phyloP scores from a whole-genome alignment of 2,797 vertebrate genomes.

The Enteromius trimaculatus region DNA sequence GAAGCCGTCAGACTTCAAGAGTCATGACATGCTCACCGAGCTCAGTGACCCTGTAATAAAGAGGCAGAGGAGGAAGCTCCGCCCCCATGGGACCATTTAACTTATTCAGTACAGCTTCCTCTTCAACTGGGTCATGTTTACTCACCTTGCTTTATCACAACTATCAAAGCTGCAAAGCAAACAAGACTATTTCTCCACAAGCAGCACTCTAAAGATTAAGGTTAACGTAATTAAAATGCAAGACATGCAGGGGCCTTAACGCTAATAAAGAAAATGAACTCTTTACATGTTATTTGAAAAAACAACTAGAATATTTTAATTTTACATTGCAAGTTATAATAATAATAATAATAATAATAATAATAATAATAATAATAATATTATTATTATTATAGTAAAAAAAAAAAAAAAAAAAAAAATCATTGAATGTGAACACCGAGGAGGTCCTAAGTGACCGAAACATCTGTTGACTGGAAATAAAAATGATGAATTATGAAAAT shows the following conservation, averaged over 20 bases:
- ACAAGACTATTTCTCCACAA: neutral
- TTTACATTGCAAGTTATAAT: neutral
- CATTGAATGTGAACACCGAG: too few species aligned
- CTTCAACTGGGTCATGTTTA: slow-evolving; percentile 10
- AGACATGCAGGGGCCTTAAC: neutral
- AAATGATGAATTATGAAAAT: neutral
- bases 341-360: neutral
- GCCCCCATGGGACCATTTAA: neutral
- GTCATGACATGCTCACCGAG: slow-evolving; percentile 29
- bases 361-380: too few species aligned
- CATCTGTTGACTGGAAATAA: too few species aligned
- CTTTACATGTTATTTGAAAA: neutral
- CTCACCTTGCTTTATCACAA: neutral
- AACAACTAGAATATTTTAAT: neutral
- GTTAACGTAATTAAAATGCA: neutral
- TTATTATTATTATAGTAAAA: neutral
- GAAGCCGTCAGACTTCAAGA: slow-evolving; percentile 32
- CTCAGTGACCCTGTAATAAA: slow-evolving; percentile 49
- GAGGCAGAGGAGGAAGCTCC: slow-evolving; percentile 21
- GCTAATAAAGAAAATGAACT: neutral
- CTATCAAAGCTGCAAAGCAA: slow-evolving; percentile 1
- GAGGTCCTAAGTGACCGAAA: too few species aligned
- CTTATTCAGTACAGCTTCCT: neutral
- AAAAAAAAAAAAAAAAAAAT: neutral
- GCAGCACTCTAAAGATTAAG: neutral